Percentiles rank a stretch among this genome's conserved stretches.
Evolutionary conservation across 2,888 invertebrate genomes (phyloP).

Genomic region (Tetrapedia diversipes): DNA sequence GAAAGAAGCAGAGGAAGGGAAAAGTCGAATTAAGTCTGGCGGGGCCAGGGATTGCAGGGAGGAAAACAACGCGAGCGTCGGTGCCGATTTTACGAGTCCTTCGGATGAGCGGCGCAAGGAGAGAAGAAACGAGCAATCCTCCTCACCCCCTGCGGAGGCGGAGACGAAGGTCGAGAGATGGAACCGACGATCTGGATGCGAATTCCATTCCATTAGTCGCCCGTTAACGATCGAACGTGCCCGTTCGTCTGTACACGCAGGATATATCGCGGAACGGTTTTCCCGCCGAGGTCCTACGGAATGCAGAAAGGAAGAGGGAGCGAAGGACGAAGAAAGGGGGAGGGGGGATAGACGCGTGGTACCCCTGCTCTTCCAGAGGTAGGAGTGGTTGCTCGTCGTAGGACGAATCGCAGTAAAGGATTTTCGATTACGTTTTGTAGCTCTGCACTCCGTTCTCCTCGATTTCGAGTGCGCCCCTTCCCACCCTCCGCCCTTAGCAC

Average conservation of each 20-base stretch:
- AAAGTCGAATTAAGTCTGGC: conserved; percentile 59
- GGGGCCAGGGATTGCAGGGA: conserved; percentile 25
- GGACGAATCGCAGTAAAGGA: conserved; percentile 65
- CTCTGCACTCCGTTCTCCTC: conserved; percentile 43
- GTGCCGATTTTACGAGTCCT: conserved; percentile 60
- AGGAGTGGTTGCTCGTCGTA: conserved; percentile 8
- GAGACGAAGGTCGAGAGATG: conserved; percentile 51
- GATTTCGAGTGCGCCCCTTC: conserved; percentile 25
- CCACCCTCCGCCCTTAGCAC: neutral
- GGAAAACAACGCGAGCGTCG: conserved; percentile 47
- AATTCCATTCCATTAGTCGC: conserved; percentile 72
- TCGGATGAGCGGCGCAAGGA: neutral
- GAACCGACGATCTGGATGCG: conserved; percentile 52
- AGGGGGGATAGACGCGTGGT: neutral
- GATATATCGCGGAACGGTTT: conserved; percentile 54
- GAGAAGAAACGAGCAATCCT: conserved; percentile 39
- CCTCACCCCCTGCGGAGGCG: conserved; percentile 14
- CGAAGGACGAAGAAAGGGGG: neutral
- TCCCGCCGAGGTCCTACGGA: conserved; percentile 41
- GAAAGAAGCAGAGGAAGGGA: neutral
- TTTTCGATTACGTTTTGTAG: conserved; percentile 72
- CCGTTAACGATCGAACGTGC: conserved; percentile 71
- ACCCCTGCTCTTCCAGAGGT: conserved; percentile 14
- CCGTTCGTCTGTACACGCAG: conserved; percentile 60
- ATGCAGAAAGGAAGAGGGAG: conserved; percentile 16